Conservation (phyloP, 2,113 vertebrate species). For the Hyla sarda region DNA sequence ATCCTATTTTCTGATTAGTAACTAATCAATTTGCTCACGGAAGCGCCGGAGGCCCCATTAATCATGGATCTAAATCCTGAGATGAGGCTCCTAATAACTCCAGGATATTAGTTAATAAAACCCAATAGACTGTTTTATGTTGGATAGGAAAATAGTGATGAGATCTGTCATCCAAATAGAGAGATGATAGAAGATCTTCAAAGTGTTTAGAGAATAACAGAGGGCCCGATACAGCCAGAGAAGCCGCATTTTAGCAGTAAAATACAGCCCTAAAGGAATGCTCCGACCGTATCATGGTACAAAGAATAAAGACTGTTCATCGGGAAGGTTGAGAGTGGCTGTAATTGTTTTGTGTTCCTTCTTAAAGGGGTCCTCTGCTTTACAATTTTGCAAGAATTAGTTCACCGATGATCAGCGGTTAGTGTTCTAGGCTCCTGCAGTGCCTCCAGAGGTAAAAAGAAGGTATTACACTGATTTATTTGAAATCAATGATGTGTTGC, state of each 20-base stretch:
- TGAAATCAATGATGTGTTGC: background rate
- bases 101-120: conserved; percentile 29
- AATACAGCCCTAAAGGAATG: too few species aligned
- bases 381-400: too few species aligned
- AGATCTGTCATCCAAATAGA: background rate
- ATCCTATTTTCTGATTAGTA: conserved; percentile 19
- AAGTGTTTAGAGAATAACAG: background rate
- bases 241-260: background rate
- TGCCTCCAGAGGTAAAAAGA: background rate
- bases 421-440: background rate
- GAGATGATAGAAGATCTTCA: background rate
- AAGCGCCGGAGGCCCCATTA: conserved; percentile 12
- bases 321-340: background rate
- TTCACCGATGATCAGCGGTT: too few species aligned
- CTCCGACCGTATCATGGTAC: too few species aligned
- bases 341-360: background rate
- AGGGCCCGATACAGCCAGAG: background rate
- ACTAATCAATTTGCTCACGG: conserved; percentile 39
- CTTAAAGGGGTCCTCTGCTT: too few species aligned
- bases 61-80: background rate
- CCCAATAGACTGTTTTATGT: conserved; percentile 20
- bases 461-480: background rate
- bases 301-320: too few species aligned
- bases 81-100: background rate
- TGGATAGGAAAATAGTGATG: background rate